Evolutionary conservation across 2,888 invertebrate genomes (phyloP), one percentile per base, ranked within the genome.

Genomic region (Harmothoe impar): DNA sequence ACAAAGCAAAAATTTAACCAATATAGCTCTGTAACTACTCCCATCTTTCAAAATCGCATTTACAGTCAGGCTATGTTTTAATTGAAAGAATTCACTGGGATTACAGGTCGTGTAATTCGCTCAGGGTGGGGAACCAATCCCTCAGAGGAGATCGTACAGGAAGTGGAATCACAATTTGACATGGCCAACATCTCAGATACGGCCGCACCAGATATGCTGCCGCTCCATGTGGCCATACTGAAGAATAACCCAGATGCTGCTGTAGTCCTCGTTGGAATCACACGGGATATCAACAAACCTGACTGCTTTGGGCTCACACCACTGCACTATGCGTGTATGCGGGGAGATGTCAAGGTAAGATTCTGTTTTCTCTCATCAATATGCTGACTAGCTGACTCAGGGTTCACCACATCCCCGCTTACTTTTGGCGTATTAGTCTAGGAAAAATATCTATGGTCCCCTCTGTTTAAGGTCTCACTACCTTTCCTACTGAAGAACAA

Each of bases 321-420:
- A 12, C 31, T 90, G n/a, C 90, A 90, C 35, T 33, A 77, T 35
- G 90, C 90, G 17, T 90, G 90, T 33, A 90, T 90, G 90, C n/a
- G 90, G 15, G 90, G 90, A 12, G 31, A 54, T 23, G 23, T 90
- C 5, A 20, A 33, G 33, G 90, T 90, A 31, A 25, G 62, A n/a
- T 23, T 15, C 5, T 62, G n/a, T 1, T 62, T 25, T n/a, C 25
- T 25, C 1, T 35, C 78, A 78, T 78, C 43, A 43, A 43, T 43
- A 7, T 43, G 5, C 10, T 7, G 10, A 43, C 43, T 43, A 43
- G 68, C 17, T 68, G n/a, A n/a, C n/a, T n/a, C n/a, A n/a, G n/a
- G n/a, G n/a, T n/a, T n/a, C n/a, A n/a, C n/a, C 54, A 10, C 54
- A 54, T 54, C 54, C 54, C 54, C 54, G 20, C 20, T 54, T 54